Percentiles rank a stretch among this genome's conserved stretches.
Conservation (phyloP, 2,888 invertebrate species). For the Polydrusus pterygomalis region DNA sequence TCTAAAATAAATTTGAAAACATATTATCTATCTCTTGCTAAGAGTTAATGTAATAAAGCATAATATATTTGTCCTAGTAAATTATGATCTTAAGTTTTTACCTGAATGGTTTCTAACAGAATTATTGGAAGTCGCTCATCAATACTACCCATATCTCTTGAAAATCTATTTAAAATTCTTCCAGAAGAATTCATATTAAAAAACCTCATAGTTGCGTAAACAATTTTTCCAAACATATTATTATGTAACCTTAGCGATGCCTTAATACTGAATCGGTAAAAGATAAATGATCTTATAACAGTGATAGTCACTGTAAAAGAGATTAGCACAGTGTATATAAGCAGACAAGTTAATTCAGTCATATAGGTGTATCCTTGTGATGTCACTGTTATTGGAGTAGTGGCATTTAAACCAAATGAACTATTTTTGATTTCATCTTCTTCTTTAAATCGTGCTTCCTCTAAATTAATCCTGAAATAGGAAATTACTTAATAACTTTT, state of each 20-base stretch:
- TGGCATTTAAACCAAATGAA: not conserved
- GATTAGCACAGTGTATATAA: conserved; percentile 64
- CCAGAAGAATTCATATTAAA: conserved; percentile 80
- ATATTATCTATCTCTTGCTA: no score
- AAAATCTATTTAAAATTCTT: conserved; percentile 79
- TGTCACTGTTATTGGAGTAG: not conserved
- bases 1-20: conserved; percentile 38
- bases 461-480: conserved; percentile 63
- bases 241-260: conserved; percentile 75
- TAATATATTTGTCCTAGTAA: no score
- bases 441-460: conserved; percentile 45
- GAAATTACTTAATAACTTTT: no score
- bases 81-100: conserved; percentile 31
- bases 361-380: conserved; percentile 14
- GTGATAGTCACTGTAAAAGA: conserved; percentile 69
- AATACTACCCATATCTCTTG: conserved; percentile 78
- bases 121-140: conserved; percentile 73
- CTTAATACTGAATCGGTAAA: conserved; percentile 74
- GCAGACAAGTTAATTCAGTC: conserved; percentile 66
- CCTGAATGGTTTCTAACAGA: conserved; percentile 71
- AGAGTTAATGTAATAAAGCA: no score
- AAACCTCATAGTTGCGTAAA: conserved; percentile 77
- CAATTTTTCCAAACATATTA: conserved; percentile 72
- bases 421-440: not conserved
- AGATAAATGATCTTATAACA: conserved; percentile 69